Base-by-base conservation (phyloP, 2,113 vertebrate genomes). In the Eleginops maclovinus region DNA sequence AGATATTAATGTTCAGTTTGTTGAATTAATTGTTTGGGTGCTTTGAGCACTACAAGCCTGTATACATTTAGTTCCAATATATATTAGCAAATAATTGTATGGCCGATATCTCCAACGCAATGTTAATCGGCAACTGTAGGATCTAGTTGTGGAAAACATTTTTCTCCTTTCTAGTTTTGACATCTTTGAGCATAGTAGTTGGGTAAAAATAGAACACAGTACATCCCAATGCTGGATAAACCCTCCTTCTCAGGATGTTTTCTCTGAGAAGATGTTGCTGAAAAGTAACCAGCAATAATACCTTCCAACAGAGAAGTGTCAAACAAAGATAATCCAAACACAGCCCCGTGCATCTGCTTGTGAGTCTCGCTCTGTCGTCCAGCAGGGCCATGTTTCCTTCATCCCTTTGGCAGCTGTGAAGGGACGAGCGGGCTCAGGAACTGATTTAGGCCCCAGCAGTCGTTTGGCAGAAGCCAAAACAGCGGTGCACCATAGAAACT, bases 281-380 rank as follows among this genome's bases (percentile, higher is more conserved):
- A 40, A 47, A 68, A 68, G 22, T 62, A 72, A 75, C 61, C 73
- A 74, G 60, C 28, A 61, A 7, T 70, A 60, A 73, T 76, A 73
- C 79, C 61, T 81, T 85, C 79, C 55, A 63, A 1, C 56, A 72
- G 67, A 0, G 13, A 4, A 16, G 5, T 64, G 67, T 82, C 54
- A 79, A 86, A 81, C 53, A 72, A 68, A 77, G 75, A 72, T 82
- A 82, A 90, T 76, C 79, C 72, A 44, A 77, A 76, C 73, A 61
- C 66, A 75, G 66, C 26, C 54, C 24, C 43, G 4, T 60, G 81
- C 72, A 67, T 83, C 81, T 89, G 79, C 64, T 85, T 65, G 40
- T 43, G 49, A 65, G 72, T 65, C 63, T 50, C 1, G 9, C 64
- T 74, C 59, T 43, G 86, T 63, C 4, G 55, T 81, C 75, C 80